Evolutionary conservation across 2,797 vertebrate species (phyloP).

Genomic region (Rhodeus uyekii): DNA sequence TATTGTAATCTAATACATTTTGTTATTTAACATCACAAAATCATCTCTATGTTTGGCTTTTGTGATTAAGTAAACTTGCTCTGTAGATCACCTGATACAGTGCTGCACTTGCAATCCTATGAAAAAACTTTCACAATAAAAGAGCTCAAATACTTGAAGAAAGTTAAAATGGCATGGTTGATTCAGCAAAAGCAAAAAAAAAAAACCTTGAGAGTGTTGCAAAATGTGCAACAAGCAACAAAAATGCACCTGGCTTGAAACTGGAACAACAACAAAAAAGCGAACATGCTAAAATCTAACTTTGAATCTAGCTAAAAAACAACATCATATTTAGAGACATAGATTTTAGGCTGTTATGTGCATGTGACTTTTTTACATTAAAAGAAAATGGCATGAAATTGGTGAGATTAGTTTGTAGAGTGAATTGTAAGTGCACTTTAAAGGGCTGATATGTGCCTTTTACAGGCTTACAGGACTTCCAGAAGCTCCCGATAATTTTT

Average conservation of each 20-base stretch:
- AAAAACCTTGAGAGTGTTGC: too few species aligned
- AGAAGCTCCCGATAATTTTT: not conserved
- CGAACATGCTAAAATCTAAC: not conserved
- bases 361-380: constrained; percentile 1
- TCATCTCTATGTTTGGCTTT: not conserved
- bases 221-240: not conserved
- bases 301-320: not conserved
- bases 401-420: not conserved
- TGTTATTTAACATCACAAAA: not conserved
- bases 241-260: not conserved
- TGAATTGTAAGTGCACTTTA: constrained; percentile 17
- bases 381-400: not conserved
- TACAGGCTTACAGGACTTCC: constrained; percentile 14
- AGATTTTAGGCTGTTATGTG: not conserved
- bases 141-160: not conserved
- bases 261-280: not conserved
- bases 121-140: not conserved
- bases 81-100: not conserved
- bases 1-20: not conserved
- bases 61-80: not conserved
- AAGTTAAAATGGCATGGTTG: not conserved
- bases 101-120: not conserved
- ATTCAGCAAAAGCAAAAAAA: too few species aligned
- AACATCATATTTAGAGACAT: not conserved
- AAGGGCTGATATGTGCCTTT: constrained; percentile 4